A percentile compares a stretch with the other conserved stretches of the same genome.
Conservation (phyloP, 1,140 invertebrate species). For the Macrostomum lignano region DNA sequence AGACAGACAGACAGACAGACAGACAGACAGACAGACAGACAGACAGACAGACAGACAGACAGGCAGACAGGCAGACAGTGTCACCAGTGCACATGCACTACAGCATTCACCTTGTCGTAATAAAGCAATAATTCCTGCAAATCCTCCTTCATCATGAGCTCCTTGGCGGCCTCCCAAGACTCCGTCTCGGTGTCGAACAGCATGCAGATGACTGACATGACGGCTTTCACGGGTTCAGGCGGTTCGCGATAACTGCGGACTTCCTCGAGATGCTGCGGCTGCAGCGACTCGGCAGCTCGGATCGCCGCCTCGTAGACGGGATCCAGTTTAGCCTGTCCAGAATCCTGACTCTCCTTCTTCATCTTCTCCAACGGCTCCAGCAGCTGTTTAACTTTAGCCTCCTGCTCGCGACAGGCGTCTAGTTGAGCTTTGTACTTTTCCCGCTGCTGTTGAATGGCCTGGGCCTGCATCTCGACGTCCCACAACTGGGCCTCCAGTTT, state of each 20-base stretch:
- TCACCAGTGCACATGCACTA: no score
- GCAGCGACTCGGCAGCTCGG: conserved; percentile 13
- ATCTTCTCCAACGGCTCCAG: conserved; percentile 16
- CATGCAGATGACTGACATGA: conserved; percentile 19
- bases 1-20: no score
- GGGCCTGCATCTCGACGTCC: no score
- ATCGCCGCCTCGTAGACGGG: conserved; percentile 20
- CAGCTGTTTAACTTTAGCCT: conserved; percentile 14
- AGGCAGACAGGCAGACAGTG: no score
- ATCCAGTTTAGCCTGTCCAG: conserved; percentile 23
- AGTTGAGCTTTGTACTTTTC: no score
- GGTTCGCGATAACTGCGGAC: conserved; percentile 16
- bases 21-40: no score
- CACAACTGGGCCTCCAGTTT: no score
- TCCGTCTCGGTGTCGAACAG: conserved; percentile 14
- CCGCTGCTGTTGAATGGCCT: no score
- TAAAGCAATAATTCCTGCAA: conserved; percentile 23
- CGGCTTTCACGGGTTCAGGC: conserved; percentile 15
- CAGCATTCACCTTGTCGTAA: conserved; percentile 26
- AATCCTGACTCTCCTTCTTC: conserved; percentile 15
- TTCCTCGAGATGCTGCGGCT: conserved; percentile 14
- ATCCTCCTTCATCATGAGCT: conserved; percentile 14
- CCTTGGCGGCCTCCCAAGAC: conserved; percentile 18
- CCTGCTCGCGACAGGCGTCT: conserved; percentile 20
- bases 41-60: no score